Conservation (phyloP, 2,113 vertebrate genomes). For the Apteryx mantelli region DNA sequence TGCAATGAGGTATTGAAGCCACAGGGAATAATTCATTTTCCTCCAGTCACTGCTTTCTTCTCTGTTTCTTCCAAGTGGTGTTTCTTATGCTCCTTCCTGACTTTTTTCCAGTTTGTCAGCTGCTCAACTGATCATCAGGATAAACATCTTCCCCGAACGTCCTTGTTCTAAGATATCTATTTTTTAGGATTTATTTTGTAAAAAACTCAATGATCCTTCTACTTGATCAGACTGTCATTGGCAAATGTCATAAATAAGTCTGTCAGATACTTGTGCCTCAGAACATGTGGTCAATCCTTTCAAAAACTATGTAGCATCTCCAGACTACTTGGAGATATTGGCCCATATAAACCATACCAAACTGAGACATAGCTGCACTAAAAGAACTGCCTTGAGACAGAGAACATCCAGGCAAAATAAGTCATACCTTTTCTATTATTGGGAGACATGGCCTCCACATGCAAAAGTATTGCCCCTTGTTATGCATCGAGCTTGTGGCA, state of each 20-base stretch:
- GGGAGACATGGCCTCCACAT: background rate
- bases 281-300: background rate
- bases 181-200: background rate
- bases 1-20: background rate
- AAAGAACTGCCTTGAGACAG: background rate
- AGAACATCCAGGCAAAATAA: background rate
- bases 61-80: background rate
- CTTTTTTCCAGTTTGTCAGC: background rate
- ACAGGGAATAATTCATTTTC: background rate
- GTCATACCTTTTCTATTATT: background rate
- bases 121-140: background rate
- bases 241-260: background rate
- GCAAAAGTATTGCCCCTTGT: background rate
- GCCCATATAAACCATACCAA: background rate
- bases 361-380: background rate
- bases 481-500: background rate
- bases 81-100: background rate
- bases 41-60: background rate
- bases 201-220: background rate
- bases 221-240: background rate
- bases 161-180: background rate
- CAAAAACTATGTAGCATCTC: background rate
- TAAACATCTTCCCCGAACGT: background rate
- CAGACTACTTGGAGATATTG: background rate
- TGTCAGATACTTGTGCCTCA: fast-evolving